phyloP scores from a whole-genome alignment of 2,113 vertebrate species.

The Chamaea fasciata region DNA sequence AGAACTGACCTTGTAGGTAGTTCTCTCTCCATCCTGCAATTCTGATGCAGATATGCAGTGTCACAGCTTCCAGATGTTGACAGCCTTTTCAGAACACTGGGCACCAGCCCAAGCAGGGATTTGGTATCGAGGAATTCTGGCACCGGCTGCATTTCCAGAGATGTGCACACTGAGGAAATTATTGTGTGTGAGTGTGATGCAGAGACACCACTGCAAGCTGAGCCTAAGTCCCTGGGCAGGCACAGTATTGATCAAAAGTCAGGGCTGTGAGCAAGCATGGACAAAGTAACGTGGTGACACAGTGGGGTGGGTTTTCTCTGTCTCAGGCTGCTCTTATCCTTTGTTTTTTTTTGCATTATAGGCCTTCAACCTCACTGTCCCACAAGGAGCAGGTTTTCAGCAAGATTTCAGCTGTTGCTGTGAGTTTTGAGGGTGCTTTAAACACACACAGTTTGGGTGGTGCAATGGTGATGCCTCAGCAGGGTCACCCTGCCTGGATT shows the following conservation, averaged over 20 bases:
- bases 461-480: not conserved
- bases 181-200: conserved; percentile 28
- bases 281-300: not conserved
- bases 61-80: conserved; percentile 58
- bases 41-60: conserved; percentile 40
- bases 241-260: not conserved
- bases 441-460: fast-evolving
- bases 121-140: conserved; percentile 44
- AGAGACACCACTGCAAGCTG: conserved; percentile 13
- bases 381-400: not conserved
- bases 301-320: not conserved
- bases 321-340: not conserved
- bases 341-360: not conserved
- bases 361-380: not conserved
- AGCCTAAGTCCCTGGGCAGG: not conserved
- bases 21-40: not conserved
- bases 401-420: not conserved
- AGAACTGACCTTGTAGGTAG: not conserved
- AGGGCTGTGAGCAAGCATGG: not conserved
- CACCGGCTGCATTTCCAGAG: not conserved
- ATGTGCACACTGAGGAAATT: conserved; percentile 22
- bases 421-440: not conserved
- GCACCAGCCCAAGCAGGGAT: conserved; percentile 47
- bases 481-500: not conserved
- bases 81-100: not conserved